Conservation (phyloP, 1,140 invertebrate species). For the Araneus ventricosus region DNA sequence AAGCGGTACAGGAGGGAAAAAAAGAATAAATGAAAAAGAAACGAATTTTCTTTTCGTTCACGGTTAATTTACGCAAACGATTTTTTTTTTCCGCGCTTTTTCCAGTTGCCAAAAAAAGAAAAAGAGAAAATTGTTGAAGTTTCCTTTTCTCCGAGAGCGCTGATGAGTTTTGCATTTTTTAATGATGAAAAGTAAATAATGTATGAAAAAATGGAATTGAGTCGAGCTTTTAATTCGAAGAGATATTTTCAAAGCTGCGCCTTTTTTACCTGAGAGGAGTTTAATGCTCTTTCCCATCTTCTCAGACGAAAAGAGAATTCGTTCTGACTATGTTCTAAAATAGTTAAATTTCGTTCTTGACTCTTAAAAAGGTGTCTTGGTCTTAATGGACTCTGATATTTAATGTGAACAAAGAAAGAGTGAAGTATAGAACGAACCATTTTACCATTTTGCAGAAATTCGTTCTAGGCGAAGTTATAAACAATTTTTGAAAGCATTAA, state of each 20-base stretch:
- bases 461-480: neutral
- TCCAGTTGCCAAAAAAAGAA: slow-evolving; percentile 24
- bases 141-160: slow-evolving; percentile 10
- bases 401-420: neutral
- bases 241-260: neutral
- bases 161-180: slow-evolving; percentile 53
- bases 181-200: slow-evolving; percentile 33
- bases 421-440: neutral
- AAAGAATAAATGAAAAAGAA: neutral
- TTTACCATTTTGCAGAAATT: neutral
- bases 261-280: neutral
- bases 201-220: slow-evolving; percentile 14
- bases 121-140: slow-evolving; percentile 29
- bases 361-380: slow-evolving; percentile 7
- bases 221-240: slow-evolving; percentile 45
- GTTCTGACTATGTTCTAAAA: neutral
- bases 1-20: neutral
- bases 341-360: neutral
- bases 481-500: neutral
- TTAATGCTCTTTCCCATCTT: slow-evolving; percentile 17
- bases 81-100: neutral
- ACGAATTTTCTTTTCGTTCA: slow-evolving; percentile 18
- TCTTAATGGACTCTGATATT: slow-evolving; percentile 4
- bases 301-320: neutral
- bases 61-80: slow-evolving; percentile 41